phyloP scores from a whole-genome alignment of 2,888 invertebrate species.

The Atrina japonica region DNA sequence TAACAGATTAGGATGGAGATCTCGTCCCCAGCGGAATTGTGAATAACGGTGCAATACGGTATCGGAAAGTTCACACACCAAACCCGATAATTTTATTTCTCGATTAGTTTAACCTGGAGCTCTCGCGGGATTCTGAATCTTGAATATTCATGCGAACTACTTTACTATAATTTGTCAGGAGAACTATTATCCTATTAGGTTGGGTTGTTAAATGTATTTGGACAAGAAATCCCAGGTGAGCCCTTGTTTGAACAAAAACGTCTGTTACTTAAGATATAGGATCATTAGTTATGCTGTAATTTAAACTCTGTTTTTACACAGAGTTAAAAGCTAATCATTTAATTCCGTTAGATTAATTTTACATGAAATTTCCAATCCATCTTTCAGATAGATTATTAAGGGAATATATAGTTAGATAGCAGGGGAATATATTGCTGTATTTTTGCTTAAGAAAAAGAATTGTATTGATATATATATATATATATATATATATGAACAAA shows the following conservation, averaged over 20 bases:
- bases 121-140: conserved; percentile 39
- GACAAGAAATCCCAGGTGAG: conserved; percentile 41
- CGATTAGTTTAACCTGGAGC: conserved; percentile 46
- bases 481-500: no score
- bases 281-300: no score
- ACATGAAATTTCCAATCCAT: no score
- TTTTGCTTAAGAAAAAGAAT: no score
- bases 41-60: conserved; percentile 38
- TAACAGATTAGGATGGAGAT: conserved; percentile 40
- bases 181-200: conserved; percentile 47
- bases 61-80: conserved; percentile 37
- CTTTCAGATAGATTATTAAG: no score
- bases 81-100: conserved; percentile 47
- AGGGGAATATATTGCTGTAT: no score
- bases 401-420: no score
- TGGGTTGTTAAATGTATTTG: conserved; percentile 44
- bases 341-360: no score
- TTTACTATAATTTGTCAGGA: conserved; percentile 39
- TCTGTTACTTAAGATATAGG: conserved; percentile 20
- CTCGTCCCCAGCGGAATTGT: conserved; percentile 34
- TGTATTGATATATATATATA: no score
- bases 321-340: no score
- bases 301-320: no score
- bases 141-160: conserved; percentile 48
- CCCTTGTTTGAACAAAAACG: conserved; percentile 27